Evolutionary conservation across 2,888 invertebrate genomes (phyloP).

Genomic region (Dasypolia templi): DNA sequence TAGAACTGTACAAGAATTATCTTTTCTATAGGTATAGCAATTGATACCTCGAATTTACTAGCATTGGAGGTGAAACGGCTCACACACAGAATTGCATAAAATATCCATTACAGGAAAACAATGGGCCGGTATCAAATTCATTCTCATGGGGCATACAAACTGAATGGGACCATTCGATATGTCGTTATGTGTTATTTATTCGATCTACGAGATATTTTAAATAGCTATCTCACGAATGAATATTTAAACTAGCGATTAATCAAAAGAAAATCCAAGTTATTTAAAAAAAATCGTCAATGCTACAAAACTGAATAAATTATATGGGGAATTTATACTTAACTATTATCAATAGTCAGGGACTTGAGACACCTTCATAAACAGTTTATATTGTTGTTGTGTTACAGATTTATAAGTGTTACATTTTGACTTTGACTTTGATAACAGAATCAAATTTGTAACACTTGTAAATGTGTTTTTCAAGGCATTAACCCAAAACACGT

Average conservation of each 20-base stretch:
- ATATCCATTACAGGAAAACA: constrained; percentile 69
- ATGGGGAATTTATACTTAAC: too few relatives aligned
- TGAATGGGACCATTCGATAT: constrained; percentile 49
- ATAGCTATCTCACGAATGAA: not conserved
- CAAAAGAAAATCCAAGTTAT: too few relatives aligned
- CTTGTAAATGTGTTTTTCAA: too few relatives aligned
- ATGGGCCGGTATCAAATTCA: constrained; percentile 63
- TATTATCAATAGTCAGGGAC: too few relatives aligned
- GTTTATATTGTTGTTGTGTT: too few relatives aligned
- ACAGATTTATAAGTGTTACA: too few relatives aligned
- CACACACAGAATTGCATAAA: constrained; percentile 72
- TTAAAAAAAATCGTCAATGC: not conserved
- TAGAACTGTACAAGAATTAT: not conserved
- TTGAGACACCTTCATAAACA: too few relatives aligned
- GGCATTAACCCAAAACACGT: too few relatives aligned
- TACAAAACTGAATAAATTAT: too few relatives aligned
- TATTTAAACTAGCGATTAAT: not conserved
- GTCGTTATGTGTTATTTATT: constrained; percentile 46
- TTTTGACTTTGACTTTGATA: too few relatives aligned
- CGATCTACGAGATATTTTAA: constrained; percentile 14
- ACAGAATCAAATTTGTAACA: too few relatives aligned
- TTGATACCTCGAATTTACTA: constrained; percentile 34
- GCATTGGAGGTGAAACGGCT: constrained; percentile 42
- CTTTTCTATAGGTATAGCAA: constrained; percentile 24
- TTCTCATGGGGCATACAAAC: constrained; percentile 53